These are phyloP conservation scores for Rhyacophila brunnea DNA, from an alignment of 1,140 invertebrate species.

Conservation along the genomic window DNA sequence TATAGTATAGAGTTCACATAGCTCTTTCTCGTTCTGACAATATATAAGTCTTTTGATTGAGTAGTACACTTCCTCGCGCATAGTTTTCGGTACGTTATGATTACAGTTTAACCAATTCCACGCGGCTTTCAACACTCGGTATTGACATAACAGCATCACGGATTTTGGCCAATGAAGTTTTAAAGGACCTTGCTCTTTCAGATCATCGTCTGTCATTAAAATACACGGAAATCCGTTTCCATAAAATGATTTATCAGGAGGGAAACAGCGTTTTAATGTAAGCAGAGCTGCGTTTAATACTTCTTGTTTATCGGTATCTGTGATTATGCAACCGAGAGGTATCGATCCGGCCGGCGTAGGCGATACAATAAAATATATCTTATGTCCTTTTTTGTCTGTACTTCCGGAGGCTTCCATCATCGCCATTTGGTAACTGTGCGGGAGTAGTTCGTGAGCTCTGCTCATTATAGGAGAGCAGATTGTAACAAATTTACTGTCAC, in stretches of 20 bases:
- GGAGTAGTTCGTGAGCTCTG: slow-evolving; percentile 24
- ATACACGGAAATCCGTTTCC: slow-evolving; percentile 17
- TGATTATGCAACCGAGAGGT: slow-evolving; percentile 29
- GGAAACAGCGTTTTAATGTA: slow-evolving; percentile 24
- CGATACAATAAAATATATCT: slow-evolving; percentile 28
- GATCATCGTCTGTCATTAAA: slow-evolving; percentile 24
- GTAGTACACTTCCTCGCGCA: slow-evolving; percentile 30
- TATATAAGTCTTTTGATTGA: slow-evolving; percentile 24
- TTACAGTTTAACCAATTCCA: slow-evolving; percentile 29
- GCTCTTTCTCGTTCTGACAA: slow-evolving; percentile 24
- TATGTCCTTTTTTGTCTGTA: slow-evolving; percentile 24
- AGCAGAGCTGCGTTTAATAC: slow-evolving; percentile 18
- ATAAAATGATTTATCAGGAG: slow-evolving; percentile 23
- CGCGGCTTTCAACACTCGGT: slow-evolving; percentile 15
- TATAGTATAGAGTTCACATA: slow-evolving; percentile 17
- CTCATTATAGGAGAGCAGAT: slow-evolving; percentile 29
- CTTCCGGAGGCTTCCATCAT: slow-evolving; percentile 23
- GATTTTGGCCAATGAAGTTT: slow-evolving; percentile 30
- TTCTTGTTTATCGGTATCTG: slow-evolving; percentile 15
- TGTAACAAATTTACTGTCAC: slow-evolving; percentile 24
- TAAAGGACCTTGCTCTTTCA: slow-evolving; percentile 17
- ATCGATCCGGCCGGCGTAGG: slow-evolving; percentile 25
- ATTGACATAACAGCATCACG: slow-evolving; percentile 22
- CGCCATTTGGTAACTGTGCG: slow-evolving; percentile 23
- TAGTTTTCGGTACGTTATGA: slow-evolving; percentile 25